phyloP scores from a whole-genome alignment of 37 sponge, comb jelly and placozoan genomes.

The Hormiphora californensis region DNA sequence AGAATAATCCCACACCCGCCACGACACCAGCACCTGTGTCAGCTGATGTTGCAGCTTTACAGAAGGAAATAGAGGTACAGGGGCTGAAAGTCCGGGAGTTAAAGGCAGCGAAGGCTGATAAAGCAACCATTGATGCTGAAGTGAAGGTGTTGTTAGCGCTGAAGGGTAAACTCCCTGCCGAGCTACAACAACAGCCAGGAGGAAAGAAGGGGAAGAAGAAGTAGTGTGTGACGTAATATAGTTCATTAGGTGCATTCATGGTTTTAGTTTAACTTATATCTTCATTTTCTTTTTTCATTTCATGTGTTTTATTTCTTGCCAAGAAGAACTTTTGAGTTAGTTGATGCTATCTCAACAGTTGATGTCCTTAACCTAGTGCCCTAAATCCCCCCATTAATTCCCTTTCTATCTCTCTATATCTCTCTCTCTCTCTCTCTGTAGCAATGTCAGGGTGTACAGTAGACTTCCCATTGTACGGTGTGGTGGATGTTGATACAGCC shows the following conservation, averaged over 20 bases:
- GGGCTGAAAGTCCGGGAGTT: conserved; percentile 58
- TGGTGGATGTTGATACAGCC: not conserved
- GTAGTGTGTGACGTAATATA: too few relatives aligned
- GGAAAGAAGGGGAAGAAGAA: conserved; percentile 49
- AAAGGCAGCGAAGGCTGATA: conserved; percentile 55
- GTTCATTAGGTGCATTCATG: too few relatives aligned
- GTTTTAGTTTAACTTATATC: too few relatives aligned
- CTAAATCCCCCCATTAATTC: too few relatives aligned
- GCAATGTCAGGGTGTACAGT: not conserved
- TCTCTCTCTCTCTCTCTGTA: too few relatives aligned
- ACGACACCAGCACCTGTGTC: not conserved
- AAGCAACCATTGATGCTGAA: conserved; percentile 58
- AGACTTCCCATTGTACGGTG: not conserved
- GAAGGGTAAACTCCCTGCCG: not conserved
- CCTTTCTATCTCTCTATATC: too few relatives aligned
- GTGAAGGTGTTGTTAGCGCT: conserved; percentile 29
- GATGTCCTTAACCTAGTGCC: too few relatives aligned
- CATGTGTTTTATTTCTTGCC: too few relatives aligned
- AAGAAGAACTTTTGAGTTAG: too few relatives aligned
- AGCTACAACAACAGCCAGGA: not conserved
- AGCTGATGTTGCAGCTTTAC: not conserved
- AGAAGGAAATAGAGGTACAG: conserved; percentile 60
- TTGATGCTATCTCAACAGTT: too few relatives aligned
- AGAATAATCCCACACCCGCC: not conserved
- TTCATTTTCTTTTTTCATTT: too few relatives aligned